These are phyloP conservation scores for Sprattus sprattus DNA, from an alignment of 2,113 vertebrate species.

Conservation along the genomic window DNA sequence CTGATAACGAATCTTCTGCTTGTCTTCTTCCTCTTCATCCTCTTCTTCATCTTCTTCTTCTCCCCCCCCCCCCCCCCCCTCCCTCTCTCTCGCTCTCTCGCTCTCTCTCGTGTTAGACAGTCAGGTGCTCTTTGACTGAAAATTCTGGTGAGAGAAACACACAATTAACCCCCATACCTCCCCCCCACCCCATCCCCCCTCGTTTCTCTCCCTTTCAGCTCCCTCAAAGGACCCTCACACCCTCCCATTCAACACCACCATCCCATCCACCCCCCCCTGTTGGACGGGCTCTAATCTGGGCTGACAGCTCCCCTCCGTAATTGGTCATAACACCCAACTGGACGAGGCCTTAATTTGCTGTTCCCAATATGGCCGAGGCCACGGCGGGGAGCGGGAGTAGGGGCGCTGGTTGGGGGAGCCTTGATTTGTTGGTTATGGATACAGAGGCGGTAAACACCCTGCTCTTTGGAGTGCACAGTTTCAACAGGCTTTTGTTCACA, in stretches of 20 bases:
- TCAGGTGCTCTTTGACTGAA: constrained; percentile 17
- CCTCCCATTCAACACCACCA: constrained; percentile 24
- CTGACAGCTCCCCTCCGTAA: constrained; percentile 78
- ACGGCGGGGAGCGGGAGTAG: constrained; percentile 54
- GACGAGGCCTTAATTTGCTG: constrained; percentile 75
- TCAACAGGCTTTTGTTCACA: constrained; percentile 76
- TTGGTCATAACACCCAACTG: constrained; percentile 82
- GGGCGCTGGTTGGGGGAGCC: constrained; percentile 18
- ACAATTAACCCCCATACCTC: constrained; percentile 25
- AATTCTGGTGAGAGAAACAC: constrained; percentile 6
- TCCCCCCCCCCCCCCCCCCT: neutral
- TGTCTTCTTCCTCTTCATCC: neutral
- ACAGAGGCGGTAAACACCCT: constrained; percentile 68
- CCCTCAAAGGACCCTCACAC: constrained; percentile 61
- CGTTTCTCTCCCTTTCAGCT: constrained; percentile 18
- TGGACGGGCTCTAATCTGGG: constrained; percentile 71
- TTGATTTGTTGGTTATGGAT: constrained; percentile 78
- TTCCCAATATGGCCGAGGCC: constrained; percentile 73
- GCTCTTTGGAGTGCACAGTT: constrained; percentile 63
- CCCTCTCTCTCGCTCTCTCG: no score
- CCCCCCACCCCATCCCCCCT: constrained; percentile 31
- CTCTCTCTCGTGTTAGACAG: neutral
- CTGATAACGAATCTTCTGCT: neutral
- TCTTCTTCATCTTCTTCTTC: neutral
- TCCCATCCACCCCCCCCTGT: constrained; percentile 54